Percentiles rank a stretch among this genome's conserved stretches.
phyloP scores from a whole-genome alignment of 1,140 invertebrate species.

The Muscidifurax raptorellus region DNA sequence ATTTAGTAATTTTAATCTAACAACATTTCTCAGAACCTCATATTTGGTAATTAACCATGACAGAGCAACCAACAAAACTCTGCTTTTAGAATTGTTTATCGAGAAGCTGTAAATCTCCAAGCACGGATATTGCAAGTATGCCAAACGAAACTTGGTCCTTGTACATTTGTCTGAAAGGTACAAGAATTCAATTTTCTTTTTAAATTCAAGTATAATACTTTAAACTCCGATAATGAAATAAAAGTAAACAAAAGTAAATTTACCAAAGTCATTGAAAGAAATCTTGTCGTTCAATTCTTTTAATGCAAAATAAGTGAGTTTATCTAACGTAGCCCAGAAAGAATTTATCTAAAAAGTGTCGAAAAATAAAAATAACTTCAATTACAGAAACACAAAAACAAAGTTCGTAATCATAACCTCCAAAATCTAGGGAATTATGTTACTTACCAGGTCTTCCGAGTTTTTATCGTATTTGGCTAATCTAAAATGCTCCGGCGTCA shows the following conservation, averaged over 20 bases:
- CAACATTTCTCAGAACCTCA: slow-evolving; percentile 53
- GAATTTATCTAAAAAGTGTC: slow-evolving; percentile 21
- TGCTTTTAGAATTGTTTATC: slow-evolving; percentile 44
- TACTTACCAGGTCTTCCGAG: slow-evolving; percentile 58
- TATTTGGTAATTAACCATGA: slow-evolving; percentile 64
- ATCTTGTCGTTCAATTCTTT: slow-evolving; percentile 54
- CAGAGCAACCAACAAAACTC: slow-evolving; percentile 62
- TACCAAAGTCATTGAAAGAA: slow-evolving; percentile 62
- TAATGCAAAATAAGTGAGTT: slow-evolving; percentile 56
- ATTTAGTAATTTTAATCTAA: slow-evolving; percentile 55
- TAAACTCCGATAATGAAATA: slow-evolving; percentile 3
- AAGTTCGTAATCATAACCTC: slow-evolving; percentile 49
- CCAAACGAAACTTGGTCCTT: slow-evolving; percentile 63
- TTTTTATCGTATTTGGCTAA: slow-evolving; percentile 59
- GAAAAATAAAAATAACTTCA: slow-evolving; percentile 17
- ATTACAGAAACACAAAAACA: slow-evolving; percentile 33
- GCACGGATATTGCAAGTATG: slow-evolving; percentile 63
- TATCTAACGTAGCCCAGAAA: slow-evolving; percentile 54
- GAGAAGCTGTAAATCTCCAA: slow-evolving; percentile 62
- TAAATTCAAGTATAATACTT: slow-evolving; percentile 12
- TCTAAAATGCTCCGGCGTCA: slow-evolving; percentile 64
- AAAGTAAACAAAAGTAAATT: slow-evolving; percentile 39
- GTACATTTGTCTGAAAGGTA: slow-evolving; percentile 58
- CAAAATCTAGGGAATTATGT: neutral
- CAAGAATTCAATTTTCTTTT: neutral